Conservation (phyloP, 2,888 invertebrate genomes). For the Andrena camellia region DNA sequence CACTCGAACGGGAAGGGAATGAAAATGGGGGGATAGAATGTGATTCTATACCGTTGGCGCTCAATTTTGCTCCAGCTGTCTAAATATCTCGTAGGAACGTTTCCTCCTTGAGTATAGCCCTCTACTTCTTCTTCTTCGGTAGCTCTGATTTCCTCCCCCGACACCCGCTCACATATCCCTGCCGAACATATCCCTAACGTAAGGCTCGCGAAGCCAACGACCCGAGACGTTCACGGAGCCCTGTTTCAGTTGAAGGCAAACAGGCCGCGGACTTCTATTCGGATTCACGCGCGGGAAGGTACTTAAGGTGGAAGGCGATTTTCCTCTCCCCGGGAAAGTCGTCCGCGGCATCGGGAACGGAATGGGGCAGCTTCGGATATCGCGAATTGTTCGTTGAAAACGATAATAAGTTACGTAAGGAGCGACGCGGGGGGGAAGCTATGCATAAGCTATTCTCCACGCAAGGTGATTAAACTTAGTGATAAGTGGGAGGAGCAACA, state of each 20-base stretch:
- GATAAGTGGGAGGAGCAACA: slow-evolving; percentile 5
- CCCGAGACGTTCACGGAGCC: background rate
- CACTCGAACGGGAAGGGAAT: background rate
- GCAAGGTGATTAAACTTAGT: slow-evolving; percentile 27
- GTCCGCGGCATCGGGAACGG: slow-evolving; percentile 9
- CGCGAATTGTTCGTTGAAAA: background rate
- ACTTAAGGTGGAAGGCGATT: slow-evolving; percentile 1
- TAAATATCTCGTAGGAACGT: slow-evolving; percentile 10
- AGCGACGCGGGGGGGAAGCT: background rate
- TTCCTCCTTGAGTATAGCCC: background rate
- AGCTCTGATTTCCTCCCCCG: background rate
- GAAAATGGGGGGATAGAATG: background rate
- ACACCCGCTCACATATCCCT: slow-evolving; percentile 46
- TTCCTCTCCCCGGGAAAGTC: background rate
- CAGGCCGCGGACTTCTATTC: background rate
- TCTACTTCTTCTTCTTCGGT: background rate
- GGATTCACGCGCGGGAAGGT: background rate
- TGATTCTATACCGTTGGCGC: slow-evolving; percentile 14
- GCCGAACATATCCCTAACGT: slow-evolving; percentile 48
- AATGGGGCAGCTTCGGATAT: background rate
- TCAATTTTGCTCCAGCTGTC: slow-evolving; percentile 36
- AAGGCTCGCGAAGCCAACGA: background rate
- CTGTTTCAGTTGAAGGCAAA: background rate
- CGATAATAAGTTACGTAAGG: background rate
- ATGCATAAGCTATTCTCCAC: background rate